Evolutionary conservation across 2,113 vertebrate genomes (phyloP).

Genomic region (Phoenicopterus ruber): DNA sequence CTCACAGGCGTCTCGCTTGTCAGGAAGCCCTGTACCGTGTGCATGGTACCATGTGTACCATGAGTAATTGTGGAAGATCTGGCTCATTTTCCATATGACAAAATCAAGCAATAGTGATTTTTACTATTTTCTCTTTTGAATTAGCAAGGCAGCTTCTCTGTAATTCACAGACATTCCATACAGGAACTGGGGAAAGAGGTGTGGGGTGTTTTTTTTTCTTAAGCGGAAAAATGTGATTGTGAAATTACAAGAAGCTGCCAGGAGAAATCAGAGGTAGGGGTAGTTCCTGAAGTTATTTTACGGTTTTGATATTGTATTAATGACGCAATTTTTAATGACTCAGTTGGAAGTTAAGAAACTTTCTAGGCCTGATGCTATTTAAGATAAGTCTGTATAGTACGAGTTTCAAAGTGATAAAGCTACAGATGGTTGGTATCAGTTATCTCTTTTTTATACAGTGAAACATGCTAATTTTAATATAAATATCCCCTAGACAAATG

Average conservation of each 20-base stretch:
- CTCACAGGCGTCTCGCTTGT: neutral
- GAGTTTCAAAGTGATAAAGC: neutral
- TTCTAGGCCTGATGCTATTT: neutral
- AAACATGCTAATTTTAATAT: neutral
- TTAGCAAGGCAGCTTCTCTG: neutral
- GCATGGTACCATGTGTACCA: neutral
- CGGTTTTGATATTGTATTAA: neutral
- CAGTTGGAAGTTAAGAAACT: neutral
- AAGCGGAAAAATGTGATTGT: neutral
- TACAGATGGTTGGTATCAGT: neutral
- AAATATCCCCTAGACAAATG: neutral
- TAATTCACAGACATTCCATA: neutral
- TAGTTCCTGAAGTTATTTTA: neutral
- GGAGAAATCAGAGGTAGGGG: neutral
- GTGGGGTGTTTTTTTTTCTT: neutral
- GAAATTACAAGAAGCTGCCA: neutral
- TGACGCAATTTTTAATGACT: neutral
- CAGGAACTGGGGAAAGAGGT: neutral
- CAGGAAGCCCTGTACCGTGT: neutral
- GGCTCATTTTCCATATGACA: neutral
- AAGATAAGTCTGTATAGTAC: neutral
- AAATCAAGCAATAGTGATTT: neutral
- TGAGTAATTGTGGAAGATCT: neutral
- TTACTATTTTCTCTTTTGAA: neutral
- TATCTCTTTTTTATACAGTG: neutral